Conservation (phyloP, 2,113 vertebrate species). For the Ceratotherium simum region DNA sequence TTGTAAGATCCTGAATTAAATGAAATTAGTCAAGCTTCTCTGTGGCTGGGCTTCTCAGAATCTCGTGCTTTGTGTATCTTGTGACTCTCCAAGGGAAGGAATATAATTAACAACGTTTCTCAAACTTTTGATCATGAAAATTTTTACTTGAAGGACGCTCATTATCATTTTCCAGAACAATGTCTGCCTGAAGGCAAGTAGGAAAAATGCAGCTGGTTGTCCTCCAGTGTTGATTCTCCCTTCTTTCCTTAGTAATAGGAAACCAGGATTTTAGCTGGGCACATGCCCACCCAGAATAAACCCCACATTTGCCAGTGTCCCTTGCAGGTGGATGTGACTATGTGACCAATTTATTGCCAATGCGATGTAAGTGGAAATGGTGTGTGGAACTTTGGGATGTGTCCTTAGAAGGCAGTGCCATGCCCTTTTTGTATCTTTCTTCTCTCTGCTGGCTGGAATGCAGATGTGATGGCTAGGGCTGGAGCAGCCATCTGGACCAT, state of each 20-base stretch:
- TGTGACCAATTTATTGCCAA: not conserved
- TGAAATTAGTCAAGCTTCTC: not conserved
- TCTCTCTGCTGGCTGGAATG: not conserved
- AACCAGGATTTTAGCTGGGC: not conserved
- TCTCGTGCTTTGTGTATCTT: not conserved
- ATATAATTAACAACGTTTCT: not conserved
- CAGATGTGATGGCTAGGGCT: not conserved
- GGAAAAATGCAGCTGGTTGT: not conserved
- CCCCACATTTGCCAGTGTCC: not conserved
- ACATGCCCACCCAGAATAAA: not conserved
- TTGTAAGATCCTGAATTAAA: not conserved
- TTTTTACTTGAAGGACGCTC: not conserved
- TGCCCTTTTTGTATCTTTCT: not conserved
- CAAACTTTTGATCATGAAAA: not conserved
- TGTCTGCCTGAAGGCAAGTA: not conserved
- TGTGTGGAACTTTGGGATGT: not conserved
- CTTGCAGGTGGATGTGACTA: not conserved
- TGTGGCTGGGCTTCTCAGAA: not conserved
- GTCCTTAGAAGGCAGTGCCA: not conserved
- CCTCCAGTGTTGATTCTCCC: not conserved
- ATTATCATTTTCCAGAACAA: not conserved
- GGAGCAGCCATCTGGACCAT: not conserved
- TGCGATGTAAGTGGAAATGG: not conserved
- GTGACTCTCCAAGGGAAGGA: not conserved
- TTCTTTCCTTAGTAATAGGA: not conserved